Percentiles rank a stretch among this genome's conserved stretches.
Conservation (phyloP, 2,888 invertebrate species). For the Drosophila suboccidentalis region DNA sequence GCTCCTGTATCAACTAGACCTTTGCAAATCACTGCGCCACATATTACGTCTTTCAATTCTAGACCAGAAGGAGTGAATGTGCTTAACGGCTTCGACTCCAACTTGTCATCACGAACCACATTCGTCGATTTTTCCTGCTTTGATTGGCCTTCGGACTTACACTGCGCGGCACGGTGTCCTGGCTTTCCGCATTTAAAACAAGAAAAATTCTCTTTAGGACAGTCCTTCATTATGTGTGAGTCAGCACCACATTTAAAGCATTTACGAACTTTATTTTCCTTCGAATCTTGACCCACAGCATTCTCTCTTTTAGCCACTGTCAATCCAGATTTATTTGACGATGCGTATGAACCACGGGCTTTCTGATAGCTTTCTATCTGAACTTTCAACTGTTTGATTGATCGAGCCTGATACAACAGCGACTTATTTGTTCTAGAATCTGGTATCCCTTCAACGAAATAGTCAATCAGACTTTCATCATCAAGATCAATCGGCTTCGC, state of each 20-base stretch:
- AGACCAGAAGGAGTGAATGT: slow-evolving; percentile 8
- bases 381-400: slow-evolving; percentile 5
- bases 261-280: not conserved
- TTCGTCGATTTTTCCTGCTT: not conserved
- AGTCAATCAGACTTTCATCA: slow-evolving; percentile 11
- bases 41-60: slow-evolving; percentile 8
- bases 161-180: not conserved
- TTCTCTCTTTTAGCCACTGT: not conserved
- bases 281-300: not conserved
- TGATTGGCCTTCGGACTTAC: not conserved
- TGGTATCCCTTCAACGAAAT: slow-evolving; percentile 8
- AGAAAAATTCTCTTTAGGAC: not conserved
- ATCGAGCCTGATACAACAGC: not conserved
- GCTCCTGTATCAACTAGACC: slow-evolving; percentile 14
- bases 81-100: not conserved
- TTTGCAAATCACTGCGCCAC: not conserved
- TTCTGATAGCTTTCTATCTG: slow-evolving; percentile 10
- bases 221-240: not conserved
- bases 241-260: slow-evolving; percentile 16
- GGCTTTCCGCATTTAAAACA: not conserved
- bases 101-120: not conserved
- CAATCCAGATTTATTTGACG: not conserved
- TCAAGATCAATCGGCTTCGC: slow-evolving; percentile 10
- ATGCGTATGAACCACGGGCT: not conserved
- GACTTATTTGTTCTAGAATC: slow-evolving; percentile 5